phyloP scores from a whole-genome alignment of 2,113 vertebrate genomes.

The Hippotragus niger region DNA sequence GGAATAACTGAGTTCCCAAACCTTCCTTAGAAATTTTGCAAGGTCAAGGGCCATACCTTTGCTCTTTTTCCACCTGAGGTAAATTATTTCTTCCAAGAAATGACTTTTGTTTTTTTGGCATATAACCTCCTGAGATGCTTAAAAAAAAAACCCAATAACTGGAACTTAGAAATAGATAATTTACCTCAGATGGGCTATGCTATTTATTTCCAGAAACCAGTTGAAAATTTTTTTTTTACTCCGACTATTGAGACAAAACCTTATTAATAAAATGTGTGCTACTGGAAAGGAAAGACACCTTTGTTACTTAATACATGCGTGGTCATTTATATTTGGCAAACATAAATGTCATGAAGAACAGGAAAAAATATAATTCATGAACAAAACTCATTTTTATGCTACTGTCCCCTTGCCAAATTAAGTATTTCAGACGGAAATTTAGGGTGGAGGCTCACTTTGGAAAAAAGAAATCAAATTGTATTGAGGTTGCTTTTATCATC shows the following conservation, averaged over 20 bases:
- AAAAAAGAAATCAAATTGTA: slow-evolving; percentile 40
- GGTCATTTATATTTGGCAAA: slow-evolving; percentile 46
- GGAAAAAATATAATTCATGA: slow-evolving; percentile 64
- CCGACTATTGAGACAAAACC: not conserved
- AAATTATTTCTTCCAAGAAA: slow-evolving; percentile 51
- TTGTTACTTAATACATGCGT: slow-evolving; percentile 48
- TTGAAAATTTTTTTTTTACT: slow-evolving; percentile 24
- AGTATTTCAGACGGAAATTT: slow-evolving; percentile 60
- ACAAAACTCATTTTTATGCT: slow-evolving; percentile 51
- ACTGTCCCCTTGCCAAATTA: slow-evolving; percentile 56
- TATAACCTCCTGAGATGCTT: not conserved
- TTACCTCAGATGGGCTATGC: slow-evolving; percentile 54
- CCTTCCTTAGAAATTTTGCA: not conserved
- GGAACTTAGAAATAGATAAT: slow-evolving; percentile 60
- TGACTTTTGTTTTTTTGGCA: not conserved
- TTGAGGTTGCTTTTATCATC: slow-evolving; percentile 56
- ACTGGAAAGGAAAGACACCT: slow-evolving; percentile 68
- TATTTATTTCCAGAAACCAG: slow-evolving; percentile 55
- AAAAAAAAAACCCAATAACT: not conserved
- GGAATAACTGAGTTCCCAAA: not conserved
- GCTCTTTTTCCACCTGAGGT: slow-evolving; percentile 1
- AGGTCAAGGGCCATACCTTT: not conserved
- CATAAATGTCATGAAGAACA: slow-evolving; percentile 55
- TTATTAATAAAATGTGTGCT: slow-evolving; percentile 72
- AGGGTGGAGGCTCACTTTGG: slow-evolving; percentile 59